Evolutionary conservation across 2,888 invertebrate species (phyloP).

Genomic region (Apodemia zela): DNA sequence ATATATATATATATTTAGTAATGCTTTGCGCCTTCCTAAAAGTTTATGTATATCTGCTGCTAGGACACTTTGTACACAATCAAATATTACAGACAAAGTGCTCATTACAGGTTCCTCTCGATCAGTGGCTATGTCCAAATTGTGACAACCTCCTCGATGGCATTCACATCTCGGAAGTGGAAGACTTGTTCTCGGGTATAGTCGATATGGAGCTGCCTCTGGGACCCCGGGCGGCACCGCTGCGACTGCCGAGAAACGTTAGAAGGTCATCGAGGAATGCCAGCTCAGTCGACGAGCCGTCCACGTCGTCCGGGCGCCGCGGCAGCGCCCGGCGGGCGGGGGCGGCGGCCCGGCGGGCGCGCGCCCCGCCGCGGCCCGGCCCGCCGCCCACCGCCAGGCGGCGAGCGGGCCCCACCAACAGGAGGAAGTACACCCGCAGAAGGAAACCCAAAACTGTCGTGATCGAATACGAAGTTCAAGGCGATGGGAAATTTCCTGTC

Average conservation of each 20-base stretch:
- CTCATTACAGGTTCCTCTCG: constrained; percentile 82
- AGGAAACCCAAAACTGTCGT: constrained; percentile 81
- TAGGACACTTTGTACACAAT: not conserved
- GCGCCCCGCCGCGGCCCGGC: constrained; percentile 28
- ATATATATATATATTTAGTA: too few species aligned
- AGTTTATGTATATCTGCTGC: not conserved
- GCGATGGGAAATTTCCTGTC: constrained; percentile 82
- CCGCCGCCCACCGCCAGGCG: constrained; percentile 33
- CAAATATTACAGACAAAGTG: not conserved
- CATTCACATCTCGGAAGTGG: constrained; percentile 52
- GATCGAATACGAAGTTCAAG: constrained; percentile 83
- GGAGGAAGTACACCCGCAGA: constrained; percentile 47
- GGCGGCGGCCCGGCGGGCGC: constrained; percentile 39
- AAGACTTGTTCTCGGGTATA: constrained; percentile 67
- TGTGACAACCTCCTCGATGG: constrained; percentile 65
- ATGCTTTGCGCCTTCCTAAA: too few species aligned
- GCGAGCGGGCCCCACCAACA: constrained; percentile 39
- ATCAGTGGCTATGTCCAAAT: constrained; percentile 93
- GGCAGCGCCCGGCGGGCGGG: constrained; percentile 31
- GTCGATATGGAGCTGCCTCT: constrained; percentile 41
- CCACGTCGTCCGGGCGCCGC: constrained; percentile 45
- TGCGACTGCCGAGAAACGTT: constrained; percentile 35
- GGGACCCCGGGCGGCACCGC: constrained; percentile 44
- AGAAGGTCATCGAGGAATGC: constrained; percentile 37
- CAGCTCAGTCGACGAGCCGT: constrained; percentile 41